A percentile compares a stretch with the other conserved stretches of the same genome.
Conservation (phyloP, 2,888 invertebrate species). For the Brachylomia viminalis region DNA sequence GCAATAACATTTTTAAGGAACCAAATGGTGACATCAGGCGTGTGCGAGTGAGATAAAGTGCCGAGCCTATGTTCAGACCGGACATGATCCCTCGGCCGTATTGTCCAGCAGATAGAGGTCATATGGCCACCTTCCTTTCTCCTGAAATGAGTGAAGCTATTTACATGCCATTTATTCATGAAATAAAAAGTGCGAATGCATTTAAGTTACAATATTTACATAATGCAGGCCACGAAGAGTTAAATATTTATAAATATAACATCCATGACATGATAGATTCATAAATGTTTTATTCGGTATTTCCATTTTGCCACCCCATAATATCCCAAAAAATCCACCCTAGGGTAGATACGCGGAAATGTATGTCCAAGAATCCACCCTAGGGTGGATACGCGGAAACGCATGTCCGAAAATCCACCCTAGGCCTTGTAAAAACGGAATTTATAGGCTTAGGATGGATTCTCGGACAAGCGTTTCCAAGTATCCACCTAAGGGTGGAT, state of each 20-base stretch:
- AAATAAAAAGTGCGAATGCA: conserved; percentile 14
- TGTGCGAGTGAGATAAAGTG: background rate
- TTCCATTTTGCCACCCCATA: too few species aligned
- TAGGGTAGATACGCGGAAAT: too few species aligned
- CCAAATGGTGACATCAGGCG: background rate
- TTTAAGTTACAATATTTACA: conserved; percentile 9
- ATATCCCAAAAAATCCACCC: too few species aligned
- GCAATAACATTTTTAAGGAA: background rate
- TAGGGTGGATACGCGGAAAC: too few species aligned
- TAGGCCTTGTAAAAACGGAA: too few species aligned
- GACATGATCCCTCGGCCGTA: background rate
- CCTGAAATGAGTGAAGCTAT: background rate
- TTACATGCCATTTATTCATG: background rate
- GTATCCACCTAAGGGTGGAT: too few species aligned
- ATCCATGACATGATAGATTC: background rate
- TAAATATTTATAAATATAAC: background rate
- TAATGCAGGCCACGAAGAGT: background rate
- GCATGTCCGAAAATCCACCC: too few species aligned
- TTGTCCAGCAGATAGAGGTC: background rate
- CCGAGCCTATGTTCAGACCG: background rate
- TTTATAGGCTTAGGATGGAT: too few species aligned
- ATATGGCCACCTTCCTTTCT: background rate
- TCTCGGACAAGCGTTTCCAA: too few species aligned
- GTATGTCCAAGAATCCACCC: too few species aligned
- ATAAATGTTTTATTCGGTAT: conserved; percentile 18